Base-by-base conservation (phyloP, 1,140 invertebrate genomes). In the Drosophila tani region DNA sequence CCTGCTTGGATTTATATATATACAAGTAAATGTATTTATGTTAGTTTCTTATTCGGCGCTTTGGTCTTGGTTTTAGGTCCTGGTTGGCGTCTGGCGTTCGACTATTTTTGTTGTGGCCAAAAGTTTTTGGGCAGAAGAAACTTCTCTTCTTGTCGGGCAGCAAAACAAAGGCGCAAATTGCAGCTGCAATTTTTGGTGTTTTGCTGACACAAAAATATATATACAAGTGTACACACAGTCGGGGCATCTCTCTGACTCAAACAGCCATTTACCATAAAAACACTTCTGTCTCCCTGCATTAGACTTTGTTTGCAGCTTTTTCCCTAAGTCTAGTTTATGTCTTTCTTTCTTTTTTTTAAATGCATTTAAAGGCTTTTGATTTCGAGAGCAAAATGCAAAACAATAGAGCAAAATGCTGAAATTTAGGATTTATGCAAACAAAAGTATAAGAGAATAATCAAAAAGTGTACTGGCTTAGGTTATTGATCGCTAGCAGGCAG, bases 111-210 rank as follows among this genome's bases (percentile, higher is more conserved):
- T 90, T 88, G 59, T 45, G 67, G 41, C 63, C 69, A 74, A 78
- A 88, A 88, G 82, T 67, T 87, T 88, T 81, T 78, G 55, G 62
- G 41, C 68, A 53, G 47, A 63, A 81, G 62, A 87, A 78, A 86
- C 62, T 88, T 88, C 32, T 88, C 32, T 35, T 11, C 55, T 75
- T 56, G 57, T 65, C 68, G 64, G 84, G 65, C 83, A 66, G 71
- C 80, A 83, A 88, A 88, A 90, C 77, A 90, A 90, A 84, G 77
- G 77, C 85, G 70, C 81, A 88, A 88, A 90, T 88, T 88, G 73
- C 85, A 81, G 81, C 75, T 81, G 66, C 63, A 84, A 70, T 78
- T 83, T 82, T 68, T 68, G 66, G 76, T 65, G 67, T 67, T 85
- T 78, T 65, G 63, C 59, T 43, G 47, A 32, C 73, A 53, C 12